phyloP scores from a whole-genome alignment of 2,797 vertebrate genomes.

The Micropoecilia bifurca region DNA sequence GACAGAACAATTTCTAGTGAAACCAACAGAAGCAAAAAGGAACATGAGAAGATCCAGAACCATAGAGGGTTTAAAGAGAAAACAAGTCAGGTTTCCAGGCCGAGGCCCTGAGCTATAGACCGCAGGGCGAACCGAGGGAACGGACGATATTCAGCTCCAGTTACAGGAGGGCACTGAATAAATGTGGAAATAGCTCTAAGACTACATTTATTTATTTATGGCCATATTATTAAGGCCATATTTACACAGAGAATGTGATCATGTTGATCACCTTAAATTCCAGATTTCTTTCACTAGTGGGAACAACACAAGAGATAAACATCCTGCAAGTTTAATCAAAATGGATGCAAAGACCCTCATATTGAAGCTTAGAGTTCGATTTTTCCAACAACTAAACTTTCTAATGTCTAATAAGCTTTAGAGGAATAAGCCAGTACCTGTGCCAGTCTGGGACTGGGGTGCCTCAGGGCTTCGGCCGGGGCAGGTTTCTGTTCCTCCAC shows the following conservation, averaged over 20 bases:
- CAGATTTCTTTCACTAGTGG: neutral
- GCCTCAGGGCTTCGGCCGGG: constrained; percentile 23
- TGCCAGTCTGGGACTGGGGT: constrained; percentile 66
- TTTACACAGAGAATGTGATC: neutral
- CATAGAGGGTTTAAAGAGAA: neutral
- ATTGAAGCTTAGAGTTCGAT: neutral
- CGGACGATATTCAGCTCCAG: neutral
- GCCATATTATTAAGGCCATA: constrained; percentile 1
- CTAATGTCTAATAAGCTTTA: neutral
- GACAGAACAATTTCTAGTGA: neutral
- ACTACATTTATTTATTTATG: neutral
- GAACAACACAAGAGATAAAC: neutral
- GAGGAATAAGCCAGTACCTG: constrained; percentile 54
- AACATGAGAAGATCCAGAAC: neutral
- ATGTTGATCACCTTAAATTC: neutral
- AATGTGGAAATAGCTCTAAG: neutral
- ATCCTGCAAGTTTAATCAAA: neutral
- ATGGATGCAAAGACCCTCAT: neutral
- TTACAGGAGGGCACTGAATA: neutral
- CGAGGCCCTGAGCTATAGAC: neutral
- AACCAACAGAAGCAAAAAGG: neutral
- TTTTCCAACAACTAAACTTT: neutral
- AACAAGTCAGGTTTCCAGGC: neutral
- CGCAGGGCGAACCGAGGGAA: neutral
- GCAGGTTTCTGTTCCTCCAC: constrained; percentile 79